phyloP scores from a whole-genome alignment of 2,797 vertebrate genomes.

The Ctenopoma multispine region DNA sequence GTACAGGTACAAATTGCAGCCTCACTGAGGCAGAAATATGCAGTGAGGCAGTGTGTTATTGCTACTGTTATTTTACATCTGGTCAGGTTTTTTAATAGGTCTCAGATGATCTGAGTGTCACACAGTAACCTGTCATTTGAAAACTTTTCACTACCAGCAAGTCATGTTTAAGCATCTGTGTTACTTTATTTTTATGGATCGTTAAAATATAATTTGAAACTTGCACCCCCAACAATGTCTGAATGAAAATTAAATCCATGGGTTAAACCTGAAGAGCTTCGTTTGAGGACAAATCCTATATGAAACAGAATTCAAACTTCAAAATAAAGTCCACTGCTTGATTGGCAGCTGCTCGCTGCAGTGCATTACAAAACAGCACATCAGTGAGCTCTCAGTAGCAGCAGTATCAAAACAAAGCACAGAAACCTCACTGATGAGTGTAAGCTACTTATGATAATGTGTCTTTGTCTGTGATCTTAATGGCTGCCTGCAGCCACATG shows the following conservation, averaged over 20 bases:
- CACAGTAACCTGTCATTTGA: not conserved
- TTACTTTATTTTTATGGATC: not conserved
- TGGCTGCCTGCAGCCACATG: conserved; percentile 61
- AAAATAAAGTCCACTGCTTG: conserved; percentile 12
- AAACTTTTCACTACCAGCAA: not conserved
- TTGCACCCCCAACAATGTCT: not conserved
- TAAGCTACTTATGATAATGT: conserved; percentile 63
- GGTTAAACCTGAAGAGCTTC: conserved; percentile 13
- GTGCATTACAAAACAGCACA: conserved; percentile 18
- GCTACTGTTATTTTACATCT: not conserved
- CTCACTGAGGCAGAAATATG: not conserved
- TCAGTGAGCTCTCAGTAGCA: conserved; percentile 39
- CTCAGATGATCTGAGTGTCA: not conserved
- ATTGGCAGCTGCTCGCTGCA: conserved; percentile 21
- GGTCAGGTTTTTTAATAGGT: not conserved
- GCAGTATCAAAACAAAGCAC: conserved; percentile 50
- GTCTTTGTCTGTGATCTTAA: conserved; percentile 60
- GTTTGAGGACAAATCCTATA: not conserved
- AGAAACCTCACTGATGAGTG: conserved; percentile 31
- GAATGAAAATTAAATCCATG: not conserved
- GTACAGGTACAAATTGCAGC: not conserved
- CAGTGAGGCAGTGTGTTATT: not conserved
- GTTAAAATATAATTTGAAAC: not conserved
- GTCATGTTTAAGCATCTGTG: no score
- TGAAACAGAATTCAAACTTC: conserved; percentile 1